Conservation (phyloP, 2,888 invertebrate species). For the Cremastinae sp. region DNA sequence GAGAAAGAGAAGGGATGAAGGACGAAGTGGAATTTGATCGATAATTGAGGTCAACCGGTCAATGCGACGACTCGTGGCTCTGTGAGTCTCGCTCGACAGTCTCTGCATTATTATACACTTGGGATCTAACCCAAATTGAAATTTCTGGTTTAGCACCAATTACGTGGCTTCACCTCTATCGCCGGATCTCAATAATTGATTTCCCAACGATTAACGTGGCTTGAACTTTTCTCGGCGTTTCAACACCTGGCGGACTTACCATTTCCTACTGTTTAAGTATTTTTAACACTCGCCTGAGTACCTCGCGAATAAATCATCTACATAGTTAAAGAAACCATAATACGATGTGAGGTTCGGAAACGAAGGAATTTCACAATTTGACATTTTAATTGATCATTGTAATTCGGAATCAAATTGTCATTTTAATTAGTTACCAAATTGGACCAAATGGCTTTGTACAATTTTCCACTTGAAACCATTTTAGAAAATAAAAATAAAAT, state of each 20-base stretch:
- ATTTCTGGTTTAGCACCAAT: conserved; percentile 48
- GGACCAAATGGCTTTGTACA: too few relatives aligned
- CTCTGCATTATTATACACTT: conserved; percentile 21
- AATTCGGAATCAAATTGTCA: too few relatives aligned
- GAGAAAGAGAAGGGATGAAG: conserved; percentile 9
- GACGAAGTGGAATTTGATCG: conserved; percentile 38
- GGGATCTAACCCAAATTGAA: conserved; percentile 53
- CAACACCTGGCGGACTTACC: not conserved
- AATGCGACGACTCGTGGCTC: conserved; percentile 49
- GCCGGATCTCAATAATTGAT: conserved; percentile 1
- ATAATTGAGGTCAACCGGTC: conserved; percentile 64
- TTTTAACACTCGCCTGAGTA: conserved; percentile 10
- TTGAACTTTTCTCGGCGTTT: not conserved
- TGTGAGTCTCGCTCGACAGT: conserved; percentile 26
- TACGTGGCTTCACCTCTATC: conserved; percentile 13
- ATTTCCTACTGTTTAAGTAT: not conserved
- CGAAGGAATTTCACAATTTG: too few relatives aligned
- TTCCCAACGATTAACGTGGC: not conserved
- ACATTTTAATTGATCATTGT: too few relatives aligned
- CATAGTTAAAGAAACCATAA: too few relatives aligned
- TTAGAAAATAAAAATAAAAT: too few relatives aligned
- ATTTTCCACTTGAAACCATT: too few relatives aligned
- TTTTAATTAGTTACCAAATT: too few relatives aligned
- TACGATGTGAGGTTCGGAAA: too few relatives aligned
- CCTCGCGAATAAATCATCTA: too few relatives aligned